A percentile compares a stretch with the other conserved stretches of the same genome.
Conservation (phyloP, 2,888 invertebrate genomes). For the Geophilus truncorum region DNA sequence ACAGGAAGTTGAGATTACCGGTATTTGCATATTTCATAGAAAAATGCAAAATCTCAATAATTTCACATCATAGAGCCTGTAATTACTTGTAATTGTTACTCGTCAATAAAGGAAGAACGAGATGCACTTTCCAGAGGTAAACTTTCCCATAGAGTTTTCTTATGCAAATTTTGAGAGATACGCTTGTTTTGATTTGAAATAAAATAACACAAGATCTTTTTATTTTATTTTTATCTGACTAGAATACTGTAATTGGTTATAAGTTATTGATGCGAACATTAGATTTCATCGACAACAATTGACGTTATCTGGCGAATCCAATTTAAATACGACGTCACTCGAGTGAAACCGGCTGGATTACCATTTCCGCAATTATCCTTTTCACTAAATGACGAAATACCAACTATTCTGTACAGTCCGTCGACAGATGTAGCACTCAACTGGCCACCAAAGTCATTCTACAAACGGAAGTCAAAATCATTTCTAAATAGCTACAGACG, state of each 20-base stretch:
- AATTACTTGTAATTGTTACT: no score
- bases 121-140: no score
- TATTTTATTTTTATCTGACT: not conserved
- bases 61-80: no score
- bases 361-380: not conserved
- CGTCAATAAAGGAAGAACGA: no score
- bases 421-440: not conserved
- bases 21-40: no score
- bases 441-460: conserved; percentile 25
- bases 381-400: not conserved
- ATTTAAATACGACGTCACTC: not conserved
- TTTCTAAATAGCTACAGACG: not conserved
- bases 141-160: no score
- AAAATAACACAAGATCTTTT: no score
- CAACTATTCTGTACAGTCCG: not conserved
- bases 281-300: not conserved
- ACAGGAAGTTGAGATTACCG: no score
- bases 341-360: not conserved
- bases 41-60: no score
- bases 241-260: not conserved
- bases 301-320: conserved; percentile 1
- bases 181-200: no score
- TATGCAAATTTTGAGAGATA: no score
- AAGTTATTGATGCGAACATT: not conserved
- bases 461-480: not conserved